A percentile compares a stretch with the other conserved stretches of the same genome.
phyloP scores from a whole-genome alignment of 2,797 vertebrate genomes.

The Bucorvus abyssinicus region DNA sequence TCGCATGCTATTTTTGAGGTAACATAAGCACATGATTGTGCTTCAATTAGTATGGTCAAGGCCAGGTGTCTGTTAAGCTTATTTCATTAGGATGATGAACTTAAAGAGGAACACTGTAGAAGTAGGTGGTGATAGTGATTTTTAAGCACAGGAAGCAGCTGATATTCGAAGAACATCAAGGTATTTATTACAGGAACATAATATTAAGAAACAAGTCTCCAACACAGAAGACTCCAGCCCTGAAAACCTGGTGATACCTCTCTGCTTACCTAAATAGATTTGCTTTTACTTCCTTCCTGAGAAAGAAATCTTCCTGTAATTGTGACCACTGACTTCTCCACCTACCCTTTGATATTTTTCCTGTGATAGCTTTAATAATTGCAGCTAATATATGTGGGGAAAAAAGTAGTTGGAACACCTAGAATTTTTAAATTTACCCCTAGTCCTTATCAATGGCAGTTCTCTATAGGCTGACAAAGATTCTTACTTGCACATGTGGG shows the following conservation, averaged over 20 bases:
- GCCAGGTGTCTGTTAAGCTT: background rate
- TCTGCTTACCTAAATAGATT: background rate
- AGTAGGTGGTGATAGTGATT: constrained; percentile 1
- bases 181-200: constrained; percentile 5
- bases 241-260: background rate
- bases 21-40: background rate
- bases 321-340: background rate
- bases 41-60: background rate
- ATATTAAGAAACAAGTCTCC: background rate
- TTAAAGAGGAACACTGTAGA: background rate
- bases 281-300: background rate
- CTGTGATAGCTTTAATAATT: background rate
- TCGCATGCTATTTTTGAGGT: background rate
- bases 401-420: background rate
- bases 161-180: background rate
- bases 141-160: constrained; percentile 35
- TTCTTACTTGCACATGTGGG: background rate
- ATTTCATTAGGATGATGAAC: constrained; percentile 3
- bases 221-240: background rate
- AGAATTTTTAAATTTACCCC: background rate
- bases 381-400: background rate
- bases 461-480: background rate
- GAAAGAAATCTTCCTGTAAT: background rate
- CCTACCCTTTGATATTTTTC: background rate
- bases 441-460: background rate